Evolutionary conservation across 2,888 invertebrate species (phyloP), one percentile per base, ranked within the genome.

Genomic region (Dasypolia templi): DNA sequence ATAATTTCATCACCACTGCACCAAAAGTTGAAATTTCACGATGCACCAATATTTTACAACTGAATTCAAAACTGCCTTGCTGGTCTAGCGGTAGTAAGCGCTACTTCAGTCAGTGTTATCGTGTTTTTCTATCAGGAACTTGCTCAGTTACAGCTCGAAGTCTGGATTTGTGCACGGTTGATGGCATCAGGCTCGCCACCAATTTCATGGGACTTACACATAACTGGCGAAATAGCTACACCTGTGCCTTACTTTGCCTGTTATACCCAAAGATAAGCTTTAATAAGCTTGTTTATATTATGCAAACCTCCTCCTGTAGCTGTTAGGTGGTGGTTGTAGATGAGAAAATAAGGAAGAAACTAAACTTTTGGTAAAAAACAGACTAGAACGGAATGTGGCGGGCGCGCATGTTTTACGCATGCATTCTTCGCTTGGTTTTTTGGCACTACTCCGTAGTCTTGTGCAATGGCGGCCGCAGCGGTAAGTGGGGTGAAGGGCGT

Each of bases 331-430:
- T n/a, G n/a, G n/a, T n/a, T n/a, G n/a, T n/a, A n/a, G n/a, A n/a
- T n/a, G n/a, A n/a, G n/a, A n/a, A n/a, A n/a, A n/a, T n/a, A n/a
- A n/a, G n/a, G n/a, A n/a, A n/a, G n/a, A n/a, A 55, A 59, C 35
- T 62, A 75, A 42, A 46, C 32, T 26, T 49, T 81, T n/a, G n/a
- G n/a, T n/a, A n/a, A 2, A 42, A 80, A 32, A 56, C 49, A 63
- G 39, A 68, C 79, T 55, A 29, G 17, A 55, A 29, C 3, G 29
- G 3, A n/a, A n/a, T n/a, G n/a, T n/a, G n/a, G n/a, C n/a, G n/a
- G n/a, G n/a, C n/a, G n/a, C n/a, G n/a, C n/a, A n/a, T n/a, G n/a
- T n/a, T n/a, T n/a, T n/a, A n/a, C n/a, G n/a, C n/a, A n/a, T n/a
- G n/a, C n/a, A n/a, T n/a, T n/a, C n/a, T n/a, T n/a, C n/a, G n/a